Percentiles rank a stretch among this genome's conserved stretches.
These are phyloP conservation scores for Stenodera caucasica DNA, from an alignment of 2,888 invertebrate genomes.

Conservation along the genomic window DNA sequence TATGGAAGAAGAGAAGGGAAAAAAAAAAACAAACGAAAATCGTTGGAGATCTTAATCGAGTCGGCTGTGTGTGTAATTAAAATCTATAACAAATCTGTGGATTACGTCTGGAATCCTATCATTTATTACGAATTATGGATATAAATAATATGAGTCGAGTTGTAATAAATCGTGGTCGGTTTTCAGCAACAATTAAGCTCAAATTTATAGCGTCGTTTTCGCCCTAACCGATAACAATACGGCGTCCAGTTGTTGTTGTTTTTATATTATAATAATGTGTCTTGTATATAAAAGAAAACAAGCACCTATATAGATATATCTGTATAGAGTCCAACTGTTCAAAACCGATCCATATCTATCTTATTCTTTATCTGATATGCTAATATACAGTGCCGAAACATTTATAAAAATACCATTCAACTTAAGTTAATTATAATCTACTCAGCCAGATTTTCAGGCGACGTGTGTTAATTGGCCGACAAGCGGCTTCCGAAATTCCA, in stretches of 20 bases:
- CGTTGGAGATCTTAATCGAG: constrained; percentile 46
- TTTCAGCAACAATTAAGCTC: constrained; percentile 55
- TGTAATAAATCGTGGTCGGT: constrained; percentile 49
- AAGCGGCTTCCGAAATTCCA: constrained; percentile 14
- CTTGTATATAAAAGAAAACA: constrained; percentile 24
- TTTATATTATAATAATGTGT: constrained; percentile 5
- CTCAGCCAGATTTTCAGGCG: constrained; percentile 19
- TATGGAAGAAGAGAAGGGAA: not conserved
- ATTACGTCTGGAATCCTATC: constrained; percentile 52
- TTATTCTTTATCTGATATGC: constrained; percentile 45
- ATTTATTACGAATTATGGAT: constrained; percentile 52
- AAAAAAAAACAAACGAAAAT: not conserved
- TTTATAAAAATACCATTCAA: constrained; percentile 39
- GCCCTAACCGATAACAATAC: constrained; percentile 50
- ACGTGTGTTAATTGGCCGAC: constrained; percentile 23
- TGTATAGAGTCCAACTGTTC: constrained; percentile 46
- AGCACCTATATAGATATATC: constrained; percentile 33
- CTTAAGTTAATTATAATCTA: constrained; percentile 43
- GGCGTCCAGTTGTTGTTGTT: constrained; percentile 30
- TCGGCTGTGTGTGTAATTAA: constrained; percentile 49
- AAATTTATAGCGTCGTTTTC: constrained; percentile 49
- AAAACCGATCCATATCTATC: constrained; percentile 38
- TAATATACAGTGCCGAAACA: constrained; percentile 41
- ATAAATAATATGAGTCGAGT: constrained; percentile 49
- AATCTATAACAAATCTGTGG: constrained; percentile 53